These are phyloP conservation scores for Eidolon dupreanum DNA, from an alignment of 2,797 vertebrate species.

Conservation along the genomic window DNA sequence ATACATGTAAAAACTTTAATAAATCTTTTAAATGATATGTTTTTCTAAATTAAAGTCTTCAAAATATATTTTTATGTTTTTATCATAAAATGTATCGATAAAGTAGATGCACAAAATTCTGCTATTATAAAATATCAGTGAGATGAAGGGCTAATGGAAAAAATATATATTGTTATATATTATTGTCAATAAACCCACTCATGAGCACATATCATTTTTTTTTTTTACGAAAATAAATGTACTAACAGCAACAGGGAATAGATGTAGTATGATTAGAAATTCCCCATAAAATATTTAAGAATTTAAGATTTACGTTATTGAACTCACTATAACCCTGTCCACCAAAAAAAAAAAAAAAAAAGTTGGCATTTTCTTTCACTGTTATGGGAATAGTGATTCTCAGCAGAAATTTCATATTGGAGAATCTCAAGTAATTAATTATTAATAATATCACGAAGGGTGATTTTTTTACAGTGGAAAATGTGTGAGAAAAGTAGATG, in stretches of 20 bases:
- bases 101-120: neutral
- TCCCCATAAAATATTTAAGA: slow-evolving; percentile 27
- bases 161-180: neutral
- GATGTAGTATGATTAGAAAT: neutral
- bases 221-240: neutral
- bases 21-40: neutral
- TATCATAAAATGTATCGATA: neutral
- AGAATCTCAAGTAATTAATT: slow-evolving; percentile 9
- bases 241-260: neutral
- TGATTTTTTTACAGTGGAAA: neutral
- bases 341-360: neutral
- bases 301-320: neutral
- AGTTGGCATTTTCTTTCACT: slow-evolving; percentile 4
- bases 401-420: slow-evolving; percentile 17
- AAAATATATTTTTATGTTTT: slow-evolving; percentile 21
- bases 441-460: neutral
- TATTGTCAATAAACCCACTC: neutral
- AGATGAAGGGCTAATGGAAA: neutral
- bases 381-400: neutral
- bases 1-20: neutral
- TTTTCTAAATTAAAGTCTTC: neutral
- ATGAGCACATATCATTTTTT: neutral
- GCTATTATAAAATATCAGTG: neutral
- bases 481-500: neutral
- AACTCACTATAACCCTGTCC: neutral